phyloP scores from a whole-genome alignment of 1,140 invertebrate species.

The Drusus annulatus region DNA sequence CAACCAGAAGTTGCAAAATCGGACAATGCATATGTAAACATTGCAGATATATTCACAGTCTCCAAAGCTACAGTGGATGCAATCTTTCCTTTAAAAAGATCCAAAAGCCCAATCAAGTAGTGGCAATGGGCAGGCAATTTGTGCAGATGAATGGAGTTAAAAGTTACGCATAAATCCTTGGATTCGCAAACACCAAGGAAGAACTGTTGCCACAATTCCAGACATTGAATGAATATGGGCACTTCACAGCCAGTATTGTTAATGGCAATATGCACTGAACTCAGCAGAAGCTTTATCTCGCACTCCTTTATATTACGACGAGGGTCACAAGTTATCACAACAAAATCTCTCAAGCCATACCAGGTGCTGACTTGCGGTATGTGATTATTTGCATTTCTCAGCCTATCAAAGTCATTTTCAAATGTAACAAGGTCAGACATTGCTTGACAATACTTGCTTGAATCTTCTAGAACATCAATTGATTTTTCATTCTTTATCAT shows the following conservation, averaged over 20 bases:
- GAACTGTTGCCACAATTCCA: conserved; percentile 85
- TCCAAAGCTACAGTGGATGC: conserved; percentile 74
- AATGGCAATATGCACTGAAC: conserved; percentile 87
- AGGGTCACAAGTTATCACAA: conserved; percentile 79
- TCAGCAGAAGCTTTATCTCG: conserved; percentile 87
- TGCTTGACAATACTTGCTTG: conserved; percentile 65
- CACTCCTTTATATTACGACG: conserved; percentile 82
- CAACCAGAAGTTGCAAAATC: conserved; percentile 76
- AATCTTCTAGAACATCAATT: conserved; percentile 60
- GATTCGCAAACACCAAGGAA: conserved; percentile 86
- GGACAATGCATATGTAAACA: conserved; percentile 86
- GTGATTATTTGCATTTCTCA: conserved; percentile 71
- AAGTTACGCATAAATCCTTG: conserved; percentile 82
- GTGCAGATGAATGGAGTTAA: conserved; percentile 91
- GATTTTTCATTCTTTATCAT: conserved; percentile 63
- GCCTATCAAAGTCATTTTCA: conserved; percentile 79
- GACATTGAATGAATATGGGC: conserved; percentile 90
- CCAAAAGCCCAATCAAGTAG: conserved; percentile 85
- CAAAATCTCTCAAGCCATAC: conserved; percentile 89
- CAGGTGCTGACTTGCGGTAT: conserved; percentile 76
- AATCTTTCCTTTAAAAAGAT: conserved; percentile 87
- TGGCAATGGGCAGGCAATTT: conserved; percentile 85
- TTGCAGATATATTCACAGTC: conserved; percentile 82
- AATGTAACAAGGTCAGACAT: conserved; percentile 75
- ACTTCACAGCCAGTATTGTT: conserved; percentile 86